Evolutionary conservation across 2,888 invertebrate genomes (phyloP).

Genomic region (Xylophagus ater): DNA sequence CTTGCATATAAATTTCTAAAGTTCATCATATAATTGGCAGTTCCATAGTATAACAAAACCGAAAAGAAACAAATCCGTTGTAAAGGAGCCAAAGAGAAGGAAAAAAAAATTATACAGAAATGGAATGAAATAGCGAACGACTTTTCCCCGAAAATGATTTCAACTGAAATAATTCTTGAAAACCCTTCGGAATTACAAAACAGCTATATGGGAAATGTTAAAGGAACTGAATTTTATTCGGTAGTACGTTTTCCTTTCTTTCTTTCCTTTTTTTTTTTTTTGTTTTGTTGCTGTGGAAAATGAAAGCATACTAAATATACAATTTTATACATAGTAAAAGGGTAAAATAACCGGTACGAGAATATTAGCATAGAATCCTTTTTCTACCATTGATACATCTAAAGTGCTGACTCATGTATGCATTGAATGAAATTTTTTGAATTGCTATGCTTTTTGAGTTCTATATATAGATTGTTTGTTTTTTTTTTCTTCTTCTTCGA

Average conservation of each 20-base stretch:
- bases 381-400: conserved; percentile 16
- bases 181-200: conserved; percentile 18
- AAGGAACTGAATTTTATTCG: neutral
- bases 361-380: conserved; percentile 17
- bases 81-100: no score
- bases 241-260: no score
- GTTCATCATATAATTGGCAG: no score
- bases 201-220: conserved; percentile 6
- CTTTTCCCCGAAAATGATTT: conserved; percentile 16
- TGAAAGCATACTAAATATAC: conserved; percentile 10
- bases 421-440: conserved; percentile 15
- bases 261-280: no score
- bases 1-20: no score
- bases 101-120: no score
- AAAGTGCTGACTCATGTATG: conserved; percentile 19
- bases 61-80: no score
- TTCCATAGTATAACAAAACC: no score
- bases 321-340: conserved; percentile 1
- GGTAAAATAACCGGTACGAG: neutral
- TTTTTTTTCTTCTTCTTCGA: conserved; percentile 5
- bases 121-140: no score
- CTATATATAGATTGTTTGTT: conserved; percentile 1
- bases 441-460: conserved; percentile 15
- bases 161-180: conserved; percentile 15
- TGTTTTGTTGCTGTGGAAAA: no score